phyloP scores from a whole-genome alignment of 2,888 invertebrate species.

The Hermodice carunculata region DNA sequence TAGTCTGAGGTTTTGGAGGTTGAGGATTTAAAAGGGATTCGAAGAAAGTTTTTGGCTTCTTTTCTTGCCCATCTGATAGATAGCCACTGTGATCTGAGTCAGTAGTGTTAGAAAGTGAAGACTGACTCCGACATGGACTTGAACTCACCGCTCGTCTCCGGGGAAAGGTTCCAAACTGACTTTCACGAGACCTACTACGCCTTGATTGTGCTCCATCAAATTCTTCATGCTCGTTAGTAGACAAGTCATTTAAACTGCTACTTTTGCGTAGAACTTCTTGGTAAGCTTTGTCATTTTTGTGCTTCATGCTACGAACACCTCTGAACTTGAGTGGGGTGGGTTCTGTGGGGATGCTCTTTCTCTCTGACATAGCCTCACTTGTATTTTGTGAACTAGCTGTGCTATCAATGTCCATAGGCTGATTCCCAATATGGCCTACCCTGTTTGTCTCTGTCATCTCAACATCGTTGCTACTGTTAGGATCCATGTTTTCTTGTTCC shows the following conservation, averaged over 20 bases:
- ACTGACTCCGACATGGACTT: neutral
- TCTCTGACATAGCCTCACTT: neutral
- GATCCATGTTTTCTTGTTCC: too few relatives aligned
- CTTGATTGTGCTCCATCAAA: neutral
- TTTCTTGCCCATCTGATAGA: neutral
- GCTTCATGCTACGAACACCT: slow-evolving; percentile 65
- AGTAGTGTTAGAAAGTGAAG: neutral
- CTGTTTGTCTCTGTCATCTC: too few relatives aligned
- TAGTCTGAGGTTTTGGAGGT: slow-evolving; percentile 19
- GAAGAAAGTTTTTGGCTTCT: slow-evolving; percentile 25
- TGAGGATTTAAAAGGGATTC: slow-evolving; percentile 24
- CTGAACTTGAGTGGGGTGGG: slow-evolving; percentile 51
- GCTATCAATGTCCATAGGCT: too few relatives aligned
- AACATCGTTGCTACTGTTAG: too few relatives aligned
- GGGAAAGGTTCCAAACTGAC: neutral
- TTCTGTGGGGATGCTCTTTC: too few relatives aligned
- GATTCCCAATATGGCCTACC: too few relatives aligned
- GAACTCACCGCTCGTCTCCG: slow-evolving; percentile 30
- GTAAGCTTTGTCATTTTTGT: slow-evolving; percentile 59
- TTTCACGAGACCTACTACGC: slow-evolving; percentile 24
- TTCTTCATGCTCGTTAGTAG: slow-evolving; percentile 44
- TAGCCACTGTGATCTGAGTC: neutral
- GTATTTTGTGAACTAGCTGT: too few relatives aligned
- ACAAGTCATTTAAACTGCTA: slow-evolving; percentile 63
- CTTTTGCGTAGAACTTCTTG: slow-evolving; percentile 64